Evolutionary conservation across 2,888 invertebrate species (phyloP), one percentile per base, ranked within the genome.

Genomic region (Ypsolopha scabrella): DNA sequence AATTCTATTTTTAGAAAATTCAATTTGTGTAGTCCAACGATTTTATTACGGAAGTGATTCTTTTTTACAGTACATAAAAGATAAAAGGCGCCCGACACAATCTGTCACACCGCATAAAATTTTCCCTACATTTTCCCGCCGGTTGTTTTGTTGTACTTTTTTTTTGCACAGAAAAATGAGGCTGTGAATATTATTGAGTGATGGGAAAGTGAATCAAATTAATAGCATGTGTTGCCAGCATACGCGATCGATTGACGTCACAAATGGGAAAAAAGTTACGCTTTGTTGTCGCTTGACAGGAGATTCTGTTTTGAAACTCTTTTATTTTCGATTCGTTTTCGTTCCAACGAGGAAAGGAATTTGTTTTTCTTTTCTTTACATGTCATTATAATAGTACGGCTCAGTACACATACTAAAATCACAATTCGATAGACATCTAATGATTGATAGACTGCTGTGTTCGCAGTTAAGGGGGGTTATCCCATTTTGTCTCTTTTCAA

Each of bases 51-150:
- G 47, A 48, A 48, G 47, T 36, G 7, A 37, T 48, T 45, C 7
- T 49, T 49, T 49, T 49, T 49, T 41, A 49, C 49, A 49, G 49
- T 49, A 49, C 49, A 49, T 49, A 49, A 49, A 49, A 33, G 49
- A 41, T 37, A 24, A 24, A 24, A 24, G 24, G 24, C 24, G 24
- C 13, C 33, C 33, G 49, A 11, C 41, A 10, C 41, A 49, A 49
- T 49, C 14, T 49, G 49, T 49, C 49, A 48, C 38, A 33, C n/a
- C 10, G 49, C 24, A 49, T 49, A 49, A 49, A 41, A 49, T 9
- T 49, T 33, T 24, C 39, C n/a, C 45, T 45, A 45, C 45, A 45
- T 34, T 45, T n/a, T 45, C 10, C 33, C 33, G 24, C 24, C n/a
- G 45, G n/a, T n/a, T 38, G n/a, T 10, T 10, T 10, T 38, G 38